phyloP scores from a whole-genome alignment of 2,888 invertebrate genomes.

The Liopterus haemorrhoidalis region DNA sequence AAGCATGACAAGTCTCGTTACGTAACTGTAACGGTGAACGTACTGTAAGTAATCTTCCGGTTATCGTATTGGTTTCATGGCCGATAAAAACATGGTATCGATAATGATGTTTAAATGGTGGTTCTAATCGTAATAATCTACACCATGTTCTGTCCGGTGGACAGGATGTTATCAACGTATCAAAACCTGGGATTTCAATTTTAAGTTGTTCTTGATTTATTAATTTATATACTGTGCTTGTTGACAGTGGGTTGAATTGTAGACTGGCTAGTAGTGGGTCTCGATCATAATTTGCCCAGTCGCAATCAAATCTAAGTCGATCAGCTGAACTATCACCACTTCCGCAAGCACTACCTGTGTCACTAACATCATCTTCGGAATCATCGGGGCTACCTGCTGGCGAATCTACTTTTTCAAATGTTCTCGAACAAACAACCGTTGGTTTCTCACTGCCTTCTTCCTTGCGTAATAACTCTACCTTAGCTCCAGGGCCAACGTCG shows the following conservation, averaged over 20 bases:
- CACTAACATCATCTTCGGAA: conserved; percentile 36
- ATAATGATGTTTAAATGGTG: conserved; percentile 48
- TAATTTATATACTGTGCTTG: conserved; percentile 54
- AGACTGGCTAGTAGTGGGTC: conserved; percentile 42
- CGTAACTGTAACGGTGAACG: conserved; percentile 69
- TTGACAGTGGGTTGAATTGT: conserved; percentile 49
- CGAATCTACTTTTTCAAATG: conserved; percentile 58
- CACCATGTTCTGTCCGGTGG: conserved; percentile 59
- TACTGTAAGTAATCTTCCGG: conserved; percentile 54
- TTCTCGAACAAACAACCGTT: conserved; percentile 52
- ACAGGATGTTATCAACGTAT: conserved; percentile 58
- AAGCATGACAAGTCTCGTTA: conserved; percentile 70
- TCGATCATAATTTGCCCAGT: conserved; percentile 35
- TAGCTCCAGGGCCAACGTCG: conserved; percentile 58
- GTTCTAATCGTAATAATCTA: conserved; percentile 60
- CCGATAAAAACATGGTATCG: conserved; percentile 66
- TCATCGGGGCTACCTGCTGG: conserved; percentile 54
- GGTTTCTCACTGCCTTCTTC: conserved; percentile 48
- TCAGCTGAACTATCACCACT: conserved; percentile 19
- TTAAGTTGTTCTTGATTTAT: conserved; percentile 62
- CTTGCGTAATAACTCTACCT: conserved; percentile 51
- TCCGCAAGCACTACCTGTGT: conserved; percentile 39
- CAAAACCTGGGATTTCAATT: conserved; percentile 59
- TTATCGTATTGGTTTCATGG: conserved; percentile 52
- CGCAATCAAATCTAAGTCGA: conserved; percentile 7